These are phyloP conservation scores for Phyllotreta cruciferae DNA, from an alignment of 2,888 invertebrate species.

Conservation along the genomic window DNA sequence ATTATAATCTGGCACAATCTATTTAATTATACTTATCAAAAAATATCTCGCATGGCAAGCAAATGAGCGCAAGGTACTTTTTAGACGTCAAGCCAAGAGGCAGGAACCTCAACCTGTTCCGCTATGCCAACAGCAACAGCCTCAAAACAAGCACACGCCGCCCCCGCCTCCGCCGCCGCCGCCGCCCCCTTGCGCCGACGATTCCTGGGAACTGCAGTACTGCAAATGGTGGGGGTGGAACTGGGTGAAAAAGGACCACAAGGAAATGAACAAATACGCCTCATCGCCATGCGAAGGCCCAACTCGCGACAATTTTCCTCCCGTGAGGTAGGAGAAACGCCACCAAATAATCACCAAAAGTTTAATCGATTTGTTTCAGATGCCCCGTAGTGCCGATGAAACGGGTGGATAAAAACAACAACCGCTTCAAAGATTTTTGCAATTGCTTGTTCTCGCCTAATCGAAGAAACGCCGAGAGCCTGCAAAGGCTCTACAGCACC, in stretches of 20 bases:
- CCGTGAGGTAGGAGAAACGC: not conserved
- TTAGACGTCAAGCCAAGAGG: no score
- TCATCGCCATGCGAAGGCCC: not conserved
- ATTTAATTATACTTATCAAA: no score
- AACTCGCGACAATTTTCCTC: no score
- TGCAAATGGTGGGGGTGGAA: conserved; percentile 51
- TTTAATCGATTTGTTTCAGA: no score
- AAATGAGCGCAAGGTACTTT: no score
- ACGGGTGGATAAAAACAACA: conserved; percentile 26
- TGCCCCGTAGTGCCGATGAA: not conserved
- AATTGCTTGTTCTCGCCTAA: conserved; percentile 38
- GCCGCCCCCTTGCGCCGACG: conserved; percentile 42
- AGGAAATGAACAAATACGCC: conserved; percentile 1
- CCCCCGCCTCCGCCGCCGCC: conserved; percentile 20
- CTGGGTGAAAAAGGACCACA: conserved; percentile 42
- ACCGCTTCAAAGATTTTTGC: conserved; percentile 40
- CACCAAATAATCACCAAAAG: not conserved
- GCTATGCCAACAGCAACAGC: no score
- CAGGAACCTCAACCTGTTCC: no score
- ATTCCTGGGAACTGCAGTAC: conserved; percentile 47
- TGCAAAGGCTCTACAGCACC: conserved; percentile 41
- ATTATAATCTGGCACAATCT: no score
- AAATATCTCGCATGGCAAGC: no score
- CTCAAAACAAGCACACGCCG: no score
- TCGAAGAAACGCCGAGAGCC: conserved; percentile 17